Base-by-base conservation (phyloP, 2,113 vertebrate genomes). In the Neolamprologus longior region DNA sequence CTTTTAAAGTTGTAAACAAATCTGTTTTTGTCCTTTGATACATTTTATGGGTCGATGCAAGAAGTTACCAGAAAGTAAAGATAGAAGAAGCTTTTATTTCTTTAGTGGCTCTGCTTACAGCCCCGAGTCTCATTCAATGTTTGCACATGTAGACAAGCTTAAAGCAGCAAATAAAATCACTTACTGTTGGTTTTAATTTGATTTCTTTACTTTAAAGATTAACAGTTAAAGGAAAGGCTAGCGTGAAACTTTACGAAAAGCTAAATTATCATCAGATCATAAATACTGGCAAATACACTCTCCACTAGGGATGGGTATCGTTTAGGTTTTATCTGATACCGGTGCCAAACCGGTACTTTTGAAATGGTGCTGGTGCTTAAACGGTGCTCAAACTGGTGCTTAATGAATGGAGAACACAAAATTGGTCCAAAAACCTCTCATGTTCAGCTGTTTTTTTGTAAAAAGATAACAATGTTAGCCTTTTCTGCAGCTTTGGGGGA, bases 371-470 rank as follows among this genome's bases (percentile, higher is more conserved):
- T 0, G 42, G 42, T 45, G 42, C 12, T 42, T 12, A 42, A 42
- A 42, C 11, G 40, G 11, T 42, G 40, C 11, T 3, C 5, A 5
- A 42, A 12, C 11, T 0, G 40, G 40, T 42, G 40, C 40, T 3
- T 45, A 45, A 45, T 2, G 42, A 45, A 15, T 7, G 13, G 6
- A 45, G 13, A 45, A 45, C 13, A 45, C 13, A 2, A 15, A 15
- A 0, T 15, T 45, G 0, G 42, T 45, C 42, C 42, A 45, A 15
- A 45, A 45, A 15, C 42, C 0, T 45, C 42, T 45, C 42, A 45
- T 7, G 42, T 45, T 45, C 3, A 45, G 13, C 13, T 14, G 42
- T 45, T 45, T 45, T 14, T 14, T 45, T 45, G 12, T 14, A 45
- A 45, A 14, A 45, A 45, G 13, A 45, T 45, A 45, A 45, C 42